phyloP scores from a whole-genome alignment of 2,797 vertebrate genomes.

The Manis javanica region DNA sequence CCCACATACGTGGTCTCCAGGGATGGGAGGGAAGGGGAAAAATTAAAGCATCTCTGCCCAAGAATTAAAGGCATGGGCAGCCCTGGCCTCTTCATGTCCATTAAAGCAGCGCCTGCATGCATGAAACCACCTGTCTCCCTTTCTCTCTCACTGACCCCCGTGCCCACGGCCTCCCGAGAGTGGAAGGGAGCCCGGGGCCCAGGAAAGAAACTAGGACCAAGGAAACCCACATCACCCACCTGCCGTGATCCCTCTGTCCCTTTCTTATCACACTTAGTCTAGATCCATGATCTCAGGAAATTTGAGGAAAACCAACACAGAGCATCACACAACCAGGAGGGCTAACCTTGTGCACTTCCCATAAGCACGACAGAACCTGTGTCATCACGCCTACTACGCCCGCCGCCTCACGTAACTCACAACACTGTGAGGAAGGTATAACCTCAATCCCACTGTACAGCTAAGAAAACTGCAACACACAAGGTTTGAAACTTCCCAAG shows the following conservation, averaged over 20 bases:
- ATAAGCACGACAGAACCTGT: fast-evolving
- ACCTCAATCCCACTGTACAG: fast-evolving
- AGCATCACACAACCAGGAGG: background rate
- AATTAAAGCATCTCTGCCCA: background rate
- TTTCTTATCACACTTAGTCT: background rate
- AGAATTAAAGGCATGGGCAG: fast-evolving
- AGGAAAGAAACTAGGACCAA: background rate
- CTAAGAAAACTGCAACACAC: background rate
- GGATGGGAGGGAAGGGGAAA: no score
- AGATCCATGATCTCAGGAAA: background rate
- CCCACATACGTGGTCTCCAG: background rate
- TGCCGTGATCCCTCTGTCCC: fast-evolving
- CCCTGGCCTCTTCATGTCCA: background rate
- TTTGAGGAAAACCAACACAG: background rate
- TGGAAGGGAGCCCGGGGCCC: background rate
- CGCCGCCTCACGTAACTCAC: background rate
- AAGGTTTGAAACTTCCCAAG: background rate
- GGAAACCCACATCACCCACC: background rate
- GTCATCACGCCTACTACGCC: no score
- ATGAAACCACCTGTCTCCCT: fast-evolving
- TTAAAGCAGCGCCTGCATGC: fast-evolving
- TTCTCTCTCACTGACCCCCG: fast-evolving
- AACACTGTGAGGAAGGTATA: no score
- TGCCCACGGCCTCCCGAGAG: background rate
- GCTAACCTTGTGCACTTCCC: background rate